A percentile compares a stretch with the other conserved stretches of the same genome.
phyloP scores from a whole-genome alignment of 92 coral and sea anemone genomes.

The Virgularia gustaviana region DNA sequence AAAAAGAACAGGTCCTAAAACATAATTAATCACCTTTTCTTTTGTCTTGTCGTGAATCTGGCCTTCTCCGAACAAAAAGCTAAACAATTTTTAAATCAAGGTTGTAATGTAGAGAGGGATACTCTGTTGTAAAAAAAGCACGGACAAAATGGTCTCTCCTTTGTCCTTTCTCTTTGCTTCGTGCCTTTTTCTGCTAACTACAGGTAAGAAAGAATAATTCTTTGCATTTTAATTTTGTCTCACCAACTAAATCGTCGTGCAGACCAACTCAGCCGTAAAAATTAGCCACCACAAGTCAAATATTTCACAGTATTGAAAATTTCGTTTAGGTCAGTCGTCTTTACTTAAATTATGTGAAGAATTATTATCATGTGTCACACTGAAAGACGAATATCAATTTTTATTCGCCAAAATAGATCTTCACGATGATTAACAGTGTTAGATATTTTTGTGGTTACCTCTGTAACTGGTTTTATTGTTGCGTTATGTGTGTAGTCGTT shows the following conservation, averaged over 20 bases:
- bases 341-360: too few species aligned
- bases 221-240: constrained; percentile 1
- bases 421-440: too few species aligned
- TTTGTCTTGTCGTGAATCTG: constrained; percentile 19
- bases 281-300: too few species aligned
- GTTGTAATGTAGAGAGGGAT: constrained; percentile 26
- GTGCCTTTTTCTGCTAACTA: not conserved
- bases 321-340: too few species aligned
- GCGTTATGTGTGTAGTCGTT: too few species aligned
- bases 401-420: too few species aligned
- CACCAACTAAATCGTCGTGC: not conserved
- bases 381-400: too few species aligned
- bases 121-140: not conserved
- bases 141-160: not conserved
- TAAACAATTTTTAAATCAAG: not conserved
- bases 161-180: not conserved
- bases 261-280: not conserved
- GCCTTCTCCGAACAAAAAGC: too few species aligned
- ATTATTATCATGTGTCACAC: too few species aligned
- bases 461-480: too few species aligned
- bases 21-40: constrained; percentile 23
- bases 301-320: too few species aligned
- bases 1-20: constrained; percentile 22
- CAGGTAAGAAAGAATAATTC: constrained; percentile 12
- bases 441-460: too few species aligned